Evolutionary conservation across 2,888 invertebrate species (phyloP), one percentile per base, ranked within the genome.

Genomic region (Campoplex capitator): DNA sequence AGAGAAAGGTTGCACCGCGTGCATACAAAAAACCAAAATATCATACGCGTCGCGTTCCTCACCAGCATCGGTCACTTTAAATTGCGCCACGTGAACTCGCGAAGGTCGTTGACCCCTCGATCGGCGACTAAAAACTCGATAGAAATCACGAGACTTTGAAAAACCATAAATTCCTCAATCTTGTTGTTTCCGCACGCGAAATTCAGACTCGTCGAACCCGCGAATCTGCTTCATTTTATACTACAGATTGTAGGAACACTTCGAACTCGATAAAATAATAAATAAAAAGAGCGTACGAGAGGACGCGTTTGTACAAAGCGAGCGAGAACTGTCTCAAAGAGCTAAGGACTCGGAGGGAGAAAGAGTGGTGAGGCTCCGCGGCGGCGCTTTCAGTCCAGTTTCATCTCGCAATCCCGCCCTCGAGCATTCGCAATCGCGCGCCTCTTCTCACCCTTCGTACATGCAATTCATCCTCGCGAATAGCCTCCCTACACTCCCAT

Each of bases 161-260:
- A 28, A 62, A 62, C 16, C 28, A 0, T 16, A 62, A 13, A 3
- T 13, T 28, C 16, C 1, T 32, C 1, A 16, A 62, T 62, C 6
- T 38, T 32, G 0, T 32, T 28, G 58, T 32, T 28, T 16, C 13
- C 28, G 23, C 58, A 3, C 13, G n/a, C 28, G 58, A 32, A 58
- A 58, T 28, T 23, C 11, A 3, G 58, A 28, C 28, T 58, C 2
- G 58, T 58, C 28, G 13, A 62, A 13, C 23, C 13, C 58, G 13
- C 62, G 6, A 62, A 62, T 1, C 9, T 11, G 32, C 62, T 62
- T 62, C 16, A 62, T 62, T 62, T 32, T 16, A n/a, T 28, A 32
- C 16, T 62, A 62, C 62, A 62, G 62, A 62, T 62, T 62, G 62
- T 62, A 32, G 32, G 16, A 32, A 62, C 32, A 62, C 32, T 62